Base-by-base conservation (phyloP, 1,140 invertebrate species). In the Bombus superbus region DNA sequence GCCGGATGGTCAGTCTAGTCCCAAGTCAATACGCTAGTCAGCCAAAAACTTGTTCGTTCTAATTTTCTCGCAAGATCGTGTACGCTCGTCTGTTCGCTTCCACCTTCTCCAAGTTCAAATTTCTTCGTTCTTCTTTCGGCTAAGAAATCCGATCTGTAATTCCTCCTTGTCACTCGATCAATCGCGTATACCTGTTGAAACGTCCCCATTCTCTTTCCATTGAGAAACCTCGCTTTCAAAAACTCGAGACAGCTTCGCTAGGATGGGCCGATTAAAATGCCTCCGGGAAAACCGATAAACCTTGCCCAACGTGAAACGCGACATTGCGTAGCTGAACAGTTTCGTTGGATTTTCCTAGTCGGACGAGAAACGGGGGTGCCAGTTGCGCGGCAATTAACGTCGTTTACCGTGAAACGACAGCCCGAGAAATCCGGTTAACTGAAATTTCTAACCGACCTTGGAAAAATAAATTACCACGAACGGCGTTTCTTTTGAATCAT, bases 141-240 rank as follows among this genome's bases (percentile, higher is more conserved):
- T 69, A 25, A 38, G 35, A 40, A 68, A 38, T 68, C 66, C 35
- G 6, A 22, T 9, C 15, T 38, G 22, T 40, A 25, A 38, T 3
- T 2, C 9, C 9, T 22, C 35, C 40, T 69, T 40, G 22, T 25
- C 35, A 3, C 9, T 38, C 8, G 35, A 40, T 69, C 35, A 38
- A 40, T 69, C 35, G 68, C 8, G n/a, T 64, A 64, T 64, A 69
- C 68, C 68, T 69, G 68, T 69, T 69, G 68, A 69, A 38, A 69
- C 68, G 35, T 40, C 2, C 22, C 9, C 66, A 1, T 15, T 69
- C 22, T 38, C 68, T 35, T 25, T 69, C 35, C 18, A 38, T 38
- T 35, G 15, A 22, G 66, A 22, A 22, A 38, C 15, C 15, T 8
- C 32, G 15, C 3, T 32, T 32, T 10, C 18, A 38, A 42, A 71